These are phyloP conservation scores for Hypena proboscidalis DNA, from an alignment of 2,888 invertebrate genomes.

Conservation along the genomic window DNA sequence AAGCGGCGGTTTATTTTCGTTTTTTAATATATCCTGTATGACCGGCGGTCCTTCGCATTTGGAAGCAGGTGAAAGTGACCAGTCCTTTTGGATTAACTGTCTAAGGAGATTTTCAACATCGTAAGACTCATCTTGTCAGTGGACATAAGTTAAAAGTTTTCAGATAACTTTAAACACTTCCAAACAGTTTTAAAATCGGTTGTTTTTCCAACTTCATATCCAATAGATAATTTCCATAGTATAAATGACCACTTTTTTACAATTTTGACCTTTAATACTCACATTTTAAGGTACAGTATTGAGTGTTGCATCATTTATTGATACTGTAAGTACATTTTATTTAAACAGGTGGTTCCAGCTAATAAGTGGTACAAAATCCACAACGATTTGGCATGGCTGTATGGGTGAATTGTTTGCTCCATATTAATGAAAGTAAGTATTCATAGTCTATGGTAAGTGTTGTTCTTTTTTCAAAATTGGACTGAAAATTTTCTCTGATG, in stretches of 20 bases:
- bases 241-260: neutral
- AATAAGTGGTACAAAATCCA: conserved; percentile 44
- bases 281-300: conserved; percentile 1
- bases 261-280: conserved; percentile 11
- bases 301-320: conserved; percentile 8
- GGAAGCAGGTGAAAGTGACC: too few species aligned
- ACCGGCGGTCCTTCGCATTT: too few species aligned
- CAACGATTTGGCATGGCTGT: conserved; percentile 40
- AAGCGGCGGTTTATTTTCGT: too few species aligned
- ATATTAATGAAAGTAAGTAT: conserved; percentile 4
- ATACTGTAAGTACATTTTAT: conserved; percentile 29
- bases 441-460: neutral
- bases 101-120: too few species aligned
- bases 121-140: too few species aligned
- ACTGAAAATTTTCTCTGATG: too few species aligned
- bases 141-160: too few species aligned
- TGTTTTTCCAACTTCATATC: conserved; percentile 4
- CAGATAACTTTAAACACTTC: neutral
- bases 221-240: neutral
- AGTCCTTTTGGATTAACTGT: too few species aligned
- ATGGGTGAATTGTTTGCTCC: conserved; percentile 12
- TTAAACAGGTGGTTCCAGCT: conserved; percentile 44
- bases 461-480: too few species aligned
- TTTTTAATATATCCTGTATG: too few species aligned
- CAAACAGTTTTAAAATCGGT: neutral